Percentiles rank a stretch among this genome's conserved stretches.
These are phyloP conservation scores for Noturus placidus DNA, from an alignment of 2,113 vertebrate genomes.

Conservation along the genomic window DNA sequence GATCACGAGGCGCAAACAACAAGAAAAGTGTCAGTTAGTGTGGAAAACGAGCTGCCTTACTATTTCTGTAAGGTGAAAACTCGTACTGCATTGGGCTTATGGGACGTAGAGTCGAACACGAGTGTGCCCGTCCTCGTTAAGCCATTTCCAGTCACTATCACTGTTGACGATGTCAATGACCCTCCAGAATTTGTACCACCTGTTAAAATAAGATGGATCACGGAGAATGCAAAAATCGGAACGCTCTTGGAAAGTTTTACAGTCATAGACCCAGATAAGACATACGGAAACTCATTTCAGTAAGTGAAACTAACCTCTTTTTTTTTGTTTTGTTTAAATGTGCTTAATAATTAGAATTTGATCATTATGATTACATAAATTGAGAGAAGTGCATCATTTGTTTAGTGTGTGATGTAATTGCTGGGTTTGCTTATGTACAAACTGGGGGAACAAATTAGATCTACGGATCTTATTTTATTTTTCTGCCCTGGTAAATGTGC, in stretches of 20 bases:
- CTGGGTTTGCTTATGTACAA: not conserved
- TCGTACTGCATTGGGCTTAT: not conserved
- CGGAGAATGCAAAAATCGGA: slow-evolving; percentile 53
- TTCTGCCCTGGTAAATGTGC: not conserved
- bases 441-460: not conserved
- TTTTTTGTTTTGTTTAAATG: not conserved
- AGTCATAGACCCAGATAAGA: slow-evolving; percentile 58
- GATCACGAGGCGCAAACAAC: slow-evolving; percentile 51
- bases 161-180: slow-evolving; percentile 67
- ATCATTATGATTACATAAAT: not conserved
- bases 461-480: not conserved
- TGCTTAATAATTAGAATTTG: not conserved
- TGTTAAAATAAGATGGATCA: not conserved
- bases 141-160: slow-evolving; percentile 43
- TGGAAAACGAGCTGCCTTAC: slow-evolving; percentile 60
- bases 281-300: slow-evolving; percentile 43
- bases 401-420: not conserved
- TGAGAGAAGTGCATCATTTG: not conserved
- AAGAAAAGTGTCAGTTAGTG: slow-evolving; percentile 56
- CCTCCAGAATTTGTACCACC: slow-evolving; percentile 55
- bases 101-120: slow-evolving; percentile 40
- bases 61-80: slow-evolving; percentile 56
- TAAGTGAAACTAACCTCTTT: slow-evolving; percentile 36
- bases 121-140: not conserved
- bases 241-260: slow-evolving; percentile 47